Conservation (phyloP, 2,888 invertebrate species). For the Dicranocentrus wangi region DNA sequence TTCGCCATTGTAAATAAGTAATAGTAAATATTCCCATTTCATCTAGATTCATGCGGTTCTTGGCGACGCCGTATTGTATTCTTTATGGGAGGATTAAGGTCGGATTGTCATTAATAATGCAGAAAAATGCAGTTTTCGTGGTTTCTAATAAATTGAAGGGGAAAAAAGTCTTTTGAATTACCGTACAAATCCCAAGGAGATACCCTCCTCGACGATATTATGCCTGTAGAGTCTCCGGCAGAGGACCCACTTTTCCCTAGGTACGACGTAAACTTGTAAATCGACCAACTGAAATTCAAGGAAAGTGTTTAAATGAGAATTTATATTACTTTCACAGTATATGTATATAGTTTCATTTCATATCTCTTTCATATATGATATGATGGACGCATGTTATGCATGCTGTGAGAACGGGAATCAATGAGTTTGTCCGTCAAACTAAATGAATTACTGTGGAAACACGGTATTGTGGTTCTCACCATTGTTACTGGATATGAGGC, state of each 20-base stretch:
- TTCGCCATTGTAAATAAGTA: no score
- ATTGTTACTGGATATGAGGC: constrained; percentile 73
- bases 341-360: no score
- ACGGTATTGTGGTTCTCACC: no score
- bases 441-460: no score
- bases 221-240: constrained; percentile 76
- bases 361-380: no score
- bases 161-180: constrained; percentile 68
- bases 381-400: no score
- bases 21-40: not conserved
- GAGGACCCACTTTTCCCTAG: constrained; percentile 76
- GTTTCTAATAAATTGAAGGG: not conserved
- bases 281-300: constrained; percentile 77
- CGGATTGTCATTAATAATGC: not conserved
- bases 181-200: constrained; percentile 77
- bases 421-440: no score
- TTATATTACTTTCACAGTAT: not conserved
- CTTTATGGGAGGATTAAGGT: constrained; percentile 9
- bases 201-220: constrained; percentile 76
- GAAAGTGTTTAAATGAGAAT: not conserved
- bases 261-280: constrained; percentile 77
- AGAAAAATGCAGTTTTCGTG: not conserved
- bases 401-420: no score
- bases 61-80: not conserved
- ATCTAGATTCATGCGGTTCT: no score